A percentile compares a stretch with the other conserved stretches of the same genome.
Evolutionary conservation across 2,113 vertebrate species (phyloP).

Genomic region (Eira barbara): DNA sequence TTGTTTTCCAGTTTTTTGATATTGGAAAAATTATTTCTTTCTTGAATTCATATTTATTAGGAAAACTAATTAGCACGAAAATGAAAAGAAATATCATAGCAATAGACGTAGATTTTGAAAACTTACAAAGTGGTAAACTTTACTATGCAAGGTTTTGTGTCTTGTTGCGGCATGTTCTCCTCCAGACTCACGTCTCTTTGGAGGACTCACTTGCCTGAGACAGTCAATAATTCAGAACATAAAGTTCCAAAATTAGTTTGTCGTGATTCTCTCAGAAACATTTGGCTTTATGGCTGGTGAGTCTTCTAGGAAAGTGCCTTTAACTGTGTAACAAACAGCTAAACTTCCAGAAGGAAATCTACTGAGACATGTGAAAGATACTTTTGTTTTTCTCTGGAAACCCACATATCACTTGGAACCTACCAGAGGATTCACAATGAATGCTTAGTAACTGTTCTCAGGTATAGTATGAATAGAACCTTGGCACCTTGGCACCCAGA

Average conservation of each 20-base stretch:
- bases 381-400: neutral
- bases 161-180: neutral
- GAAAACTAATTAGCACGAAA: neutral
- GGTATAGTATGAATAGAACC: neutral
- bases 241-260: neutral
- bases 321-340: neutral
- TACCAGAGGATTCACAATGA: neutral
- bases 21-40: neutral
- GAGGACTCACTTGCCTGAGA: neutral
- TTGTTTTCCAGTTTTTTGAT: neutral
- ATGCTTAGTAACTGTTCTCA: neutral
- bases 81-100: neutral
- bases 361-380: neutral
- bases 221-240: neutral
- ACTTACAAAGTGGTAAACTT: neutral
- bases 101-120: neutral
- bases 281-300: neutral
- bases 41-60: neutral
- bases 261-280: neutral
- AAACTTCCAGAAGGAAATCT: conserved; percentile 6
- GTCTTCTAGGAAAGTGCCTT: conserved; percentile 34
- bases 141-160: neutral
- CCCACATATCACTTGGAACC: neutral
- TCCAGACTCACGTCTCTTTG: neutral
- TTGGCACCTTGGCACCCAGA: neutral